A percentile compares a stretch with the other conserved stretches of the same genome.
Evolutionary conservation across 1,140 invertebrate species (phyloP).

Genomic region (Phymastichus coffea): DNA sequence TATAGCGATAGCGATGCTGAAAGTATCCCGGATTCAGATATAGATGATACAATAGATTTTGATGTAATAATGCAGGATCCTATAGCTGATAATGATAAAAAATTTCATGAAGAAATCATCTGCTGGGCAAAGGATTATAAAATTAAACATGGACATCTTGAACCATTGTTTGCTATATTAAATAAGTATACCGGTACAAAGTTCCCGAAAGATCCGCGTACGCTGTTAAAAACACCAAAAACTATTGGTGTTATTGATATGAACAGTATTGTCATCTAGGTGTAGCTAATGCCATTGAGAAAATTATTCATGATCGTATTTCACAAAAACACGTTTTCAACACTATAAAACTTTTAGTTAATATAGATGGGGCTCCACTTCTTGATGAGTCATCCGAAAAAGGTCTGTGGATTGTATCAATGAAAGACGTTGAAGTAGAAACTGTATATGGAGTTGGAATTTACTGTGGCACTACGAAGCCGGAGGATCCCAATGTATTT

Average conservation of each 20-base stretch:
- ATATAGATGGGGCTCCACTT: too few species aligned
- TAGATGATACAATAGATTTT: background rate
- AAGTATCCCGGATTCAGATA: background rate
- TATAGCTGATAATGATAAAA: background rate
- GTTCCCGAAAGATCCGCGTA: background rate
- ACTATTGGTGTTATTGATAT: background rate
- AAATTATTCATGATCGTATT: background rate
- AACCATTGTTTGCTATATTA: too few species aligned
- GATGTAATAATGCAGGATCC: background rate
- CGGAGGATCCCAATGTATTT: background rate
- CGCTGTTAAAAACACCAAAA: constrained; percentile 6
- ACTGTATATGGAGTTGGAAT: background rate
- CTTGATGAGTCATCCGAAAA: too few species aligned
- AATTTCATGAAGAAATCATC: background rate
- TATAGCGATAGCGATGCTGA: too few species aligned
- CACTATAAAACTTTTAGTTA: background rate
- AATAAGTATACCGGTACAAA: background rate
- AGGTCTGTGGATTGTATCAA: too few species aligned
- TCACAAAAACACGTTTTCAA: background rate
- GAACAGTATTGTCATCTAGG: background rate
- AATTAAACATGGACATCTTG: background rate
- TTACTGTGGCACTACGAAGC: background rate
- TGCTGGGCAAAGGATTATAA: background rate
- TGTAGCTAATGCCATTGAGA: background rate
- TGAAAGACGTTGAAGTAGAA: too few species aligned